Base-by-base conservation (phyloP, 2,888 invertebrate genomes). In the Hyles lineata region DNA sequence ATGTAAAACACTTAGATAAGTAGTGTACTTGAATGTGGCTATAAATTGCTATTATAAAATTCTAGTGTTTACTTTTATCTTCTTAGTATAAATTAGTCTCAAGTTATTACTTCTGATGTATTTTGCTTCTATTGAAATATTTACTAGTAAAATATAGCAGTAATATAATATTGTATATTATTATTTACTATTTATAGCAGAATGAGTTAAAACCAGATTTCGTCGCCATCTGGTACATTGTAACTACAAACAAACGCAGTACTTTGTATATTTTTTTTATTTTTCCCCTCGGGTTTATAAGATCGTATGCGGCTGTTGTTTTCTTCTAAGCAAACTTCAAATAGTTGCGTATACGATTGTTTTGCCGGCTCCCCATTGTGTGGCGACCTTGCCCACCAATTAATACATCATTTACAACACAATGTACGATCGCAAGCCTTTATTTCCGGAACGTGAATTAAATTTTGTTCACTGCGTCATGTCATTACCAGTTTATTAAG, bases 341-440 rank as follows among this genome's bases (percentile, higher is more conserved):
- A 62, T 50, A 61, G 67, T 58, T 55, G 70, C 70, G 63, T 55
- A 63, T 62, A 2, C 55, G 55, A 73, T 73, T 70, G 73, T 70
- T 67, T 17, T 55, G 58, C 32, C 70, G 35, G 29, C 61, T 58
- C 52, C 73, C 83, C 78, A 87, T 88, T 87, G 87, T 88, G 75
- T 78, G 72, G 23, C 73, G 81, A 78, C 87, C 87, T 88, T 86
- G 85, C 79, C 74, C 80, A 82, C 78, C 84, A 87, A 87, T 87
- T 85, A 86, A 82, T 83, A 78, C 76, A 83, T 77, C 79, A 78
- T 77, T 76, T 62, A 72, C 79, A 79, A 76, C 79, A 81, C 85
- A 83, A 80, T 82, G 78, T 77, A 81, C 80, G 76, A 80, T 82
- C 81, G 85, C 83, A 82, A 82, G 77, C 80, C 76, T 77, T 72